Conservation (phyloP, 1,140 invertebrate species). For the Philotrypesis tridentata region DNA sequence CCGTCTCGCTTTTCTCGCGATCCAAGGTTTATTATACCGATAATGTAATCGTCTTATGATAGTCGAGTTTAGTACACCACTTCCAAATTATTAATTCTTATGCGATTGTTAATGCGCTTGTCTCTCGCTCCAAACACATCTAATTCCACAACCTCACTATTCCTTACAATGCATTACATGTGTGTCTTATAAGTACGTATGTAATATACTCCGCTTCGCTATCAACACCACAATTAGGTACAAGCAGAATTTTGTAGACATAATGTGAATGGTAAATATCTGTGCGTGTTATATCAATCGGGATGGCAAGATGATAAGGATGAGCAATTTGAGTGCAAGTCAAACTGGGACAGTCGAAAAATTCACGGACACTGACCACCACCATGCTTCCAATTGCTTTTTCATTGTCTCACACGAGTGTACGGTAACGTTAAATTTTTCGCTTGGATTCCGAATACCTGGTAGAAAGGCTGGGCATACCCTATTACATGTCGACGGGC, state of each 20-base stretch:
- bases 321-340: slow-evolving; percentile 24
- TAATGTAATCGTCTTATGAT: not conserved
- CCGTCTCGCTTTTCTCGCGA: not conserved
- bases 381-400: no score
- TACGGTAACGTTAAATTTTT: no score
- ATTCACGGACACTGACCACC: slow-evolving; percentile 9
- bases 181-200: no score
- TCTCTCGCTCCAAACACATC: not conserved
- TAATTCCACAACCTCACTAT: not conserved
- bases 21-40: not conserved
- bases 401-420: no score
- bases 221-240: no score
- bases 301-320: not conserved
- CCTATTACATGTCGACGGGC: no score
- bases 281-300: not conserved
- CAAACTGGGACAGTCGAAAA: not conserved
- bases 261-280: not conserved
- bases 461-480: no score
- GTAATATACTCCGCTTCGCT: no score
- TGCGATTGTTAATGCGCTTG: slow-evolving; percentile 14
- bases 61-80: slow-evolving; percentile 8
- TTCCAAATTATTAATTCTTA: slow-evolving; percentile 31
- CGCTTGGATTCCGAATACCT: no score
- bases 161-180: slow-evolving; percentile 2
- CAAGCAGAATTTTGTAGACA: no score